Percentiles rank a stretch among this genome's conserved stretches.
These are phyloP conservation scores for Diuraphis noxia DNA, from an alignment of 1,140 invertebrate species.

Conservation along the genomic window DNA sequence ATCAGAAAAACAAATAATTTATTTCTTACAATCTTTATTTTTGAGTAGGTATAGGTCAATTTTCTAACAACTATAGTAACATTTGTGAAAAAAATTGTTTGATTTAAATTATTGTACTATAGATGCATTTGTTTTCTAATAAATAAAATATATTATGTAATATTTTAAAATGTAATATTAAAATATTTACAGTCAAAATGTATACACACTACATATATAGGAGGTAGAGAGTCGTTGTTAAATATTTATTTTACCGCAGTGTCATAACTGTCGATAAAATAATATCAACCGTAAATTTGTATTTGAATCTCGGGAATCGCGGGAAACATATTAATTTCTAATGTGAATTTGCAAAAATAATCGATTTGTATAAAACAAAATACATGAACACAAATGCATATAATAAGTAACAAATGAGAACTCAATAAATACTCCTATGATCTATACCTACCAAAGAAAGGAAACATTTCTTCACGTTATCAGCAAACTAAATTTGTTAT, in stretches of 20 bases:
- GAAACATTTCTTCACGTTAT: not conserved
- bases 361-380: too few relatives aligned
- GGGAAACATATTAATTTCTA: not conserved
- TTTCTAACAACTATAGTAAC: not conserved
- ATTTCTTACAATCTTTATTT: not conserved
- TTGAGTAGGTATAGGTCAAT: not conserved
- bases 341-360: too few relatives aligned
- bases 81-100: not conserved
- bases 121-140: not conserved
- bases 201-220: not conserved
- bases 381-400: too few relatives aligned
- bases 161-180: not conserved
- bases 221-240: not conserved
- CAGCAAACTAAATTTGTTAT: not conserved
- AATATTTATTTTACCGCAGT: not conserved
- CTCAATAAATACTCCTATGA: not conserved
- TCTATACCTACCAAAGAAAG: not conserved
- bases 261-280: not conserved
- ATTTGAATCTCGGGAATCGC: not conserved
- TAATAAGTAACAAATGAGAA: not conserved
- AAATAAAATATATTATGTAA: not conserved
- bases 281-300: not conserved
- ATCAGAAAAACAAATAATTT: not conserved
- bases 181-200: not conserved
- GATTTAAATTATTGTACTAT: not conserved